Conservation (phyloP, 2,113 vertebrate species). For the Sturnira hondurensis region DNA sequence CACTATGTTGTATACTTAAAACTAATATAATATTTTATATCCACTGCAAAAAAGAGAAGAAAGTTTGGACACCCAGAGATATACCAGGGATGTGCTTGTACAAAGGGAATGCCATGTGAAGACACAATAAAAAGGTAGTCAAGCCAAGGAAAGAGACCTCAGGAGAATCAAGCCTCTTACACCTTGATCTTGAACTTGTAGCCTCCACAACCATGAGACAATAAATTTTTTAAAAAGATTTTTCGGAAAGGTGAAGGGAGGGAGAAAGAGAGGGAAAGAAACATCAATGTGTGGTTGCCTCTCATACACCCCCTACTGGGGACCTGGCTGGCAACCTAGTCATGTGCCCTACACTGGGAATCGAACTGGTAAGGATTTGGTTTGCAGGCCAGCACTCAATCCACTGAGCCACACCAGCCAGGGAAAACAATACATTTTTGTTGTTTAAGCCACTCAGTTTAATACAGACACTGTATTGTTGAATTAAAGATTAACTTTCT, state of each 20-base stretch:
- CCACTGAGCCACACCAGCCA: too few relatives aligned
- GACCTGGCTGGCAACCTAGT: too few relatives aligned
- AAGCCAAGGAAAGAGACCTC: neutral
- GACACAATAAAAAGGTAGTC: neutral
- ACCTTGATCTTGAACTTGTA: neutral
- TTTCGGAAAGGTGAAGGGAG: too few relatives aligned
- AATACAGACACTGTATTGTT: neutral
- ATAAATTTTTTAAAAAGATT: neutral
- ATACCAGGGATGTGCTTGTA: rapidly evolving
- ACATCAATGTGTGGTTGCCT: too few relatives aligned
- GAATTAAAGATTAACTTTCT: neutral
- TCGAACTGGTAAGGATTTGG: too few relatives aligned
- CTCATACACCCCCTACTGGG: too few relatives aligned
- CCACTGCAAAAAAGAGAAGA: neutral
- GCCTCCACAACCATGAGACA: neutral
- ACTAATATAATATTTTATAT: neutral
- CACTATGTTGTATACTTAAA: neutral
- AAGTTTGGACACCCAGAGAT: neutral
- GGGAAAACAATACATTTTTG: neutral
- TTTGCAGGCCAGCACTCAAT: too few relatives aligned
- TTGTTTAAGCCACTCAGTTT: neutral
- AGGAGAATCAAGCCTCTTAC: neutral
- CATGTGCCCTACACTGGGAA: too few relatives aligned
- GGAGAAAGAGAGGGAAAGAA: too few relatives aligned
- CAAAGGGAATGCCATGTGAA: neutral